These are phyloP conservation scores for Calameuta filiformis DNA, from an alignment of 2,888 invertebrate genomes.

Conservation along the genomic window DNA sequence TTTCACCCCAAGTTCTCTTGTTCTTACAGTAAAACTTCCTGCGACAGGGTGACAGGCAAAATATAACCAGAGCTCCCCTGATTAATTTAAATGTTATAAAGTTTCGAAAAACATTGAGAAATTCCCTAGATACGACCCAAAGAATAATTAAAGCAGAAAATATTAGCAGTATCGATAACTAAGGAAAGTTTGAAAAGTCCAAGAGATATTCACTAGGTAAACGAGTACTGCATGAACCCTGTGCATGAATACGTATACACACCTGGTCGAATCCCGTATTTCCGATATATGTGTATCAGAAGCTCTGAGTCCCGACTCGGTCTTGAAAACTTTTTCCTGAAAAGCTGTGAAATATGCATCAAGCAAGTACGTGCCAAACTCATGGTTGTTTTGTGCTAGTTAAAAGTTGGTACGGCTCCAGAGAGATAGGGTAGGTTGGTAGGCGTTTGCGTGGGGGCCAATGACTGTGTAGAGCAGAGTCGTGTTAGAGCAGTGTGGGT, in stretches of 20 bases:
- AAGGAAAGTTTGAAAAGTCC: neutral
- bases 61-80: neutral
- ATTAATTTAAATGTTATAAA: neutral
- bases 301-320: neutral
- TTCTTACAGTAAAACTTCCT: neutral
- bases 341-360: neutral
- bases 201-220: neutral
- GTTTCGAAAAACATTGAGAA: neutral
- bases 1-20: neutral
- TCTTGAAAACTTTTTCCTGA: neutral
- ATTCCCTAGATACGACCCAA: neutral
- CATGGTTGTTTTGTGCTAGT: slow-evolving; percentile 34
- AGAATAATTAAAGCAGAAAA: neutral
- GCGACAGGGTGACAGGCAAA: neutral
- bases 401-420: slow-evolving; percentile 36
- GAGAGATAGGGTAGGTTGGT: slow-evolving; percentile 28
- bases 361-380: slow-evolving; percentile 31
- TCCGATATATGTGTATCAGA: neutral
- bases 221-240: neutral
- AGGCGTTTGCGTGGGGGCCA: neutral
- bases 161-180: neutral
- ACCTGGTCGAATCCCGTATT: neutral
- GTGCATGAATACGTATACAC: neutral
- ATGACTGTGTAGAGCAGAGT: neutral
- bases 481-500: neutral